phyloP scores from a whole-genome alignment of 1,140 invertebrate genomes.

The Brachystomella parvula region DNA sequence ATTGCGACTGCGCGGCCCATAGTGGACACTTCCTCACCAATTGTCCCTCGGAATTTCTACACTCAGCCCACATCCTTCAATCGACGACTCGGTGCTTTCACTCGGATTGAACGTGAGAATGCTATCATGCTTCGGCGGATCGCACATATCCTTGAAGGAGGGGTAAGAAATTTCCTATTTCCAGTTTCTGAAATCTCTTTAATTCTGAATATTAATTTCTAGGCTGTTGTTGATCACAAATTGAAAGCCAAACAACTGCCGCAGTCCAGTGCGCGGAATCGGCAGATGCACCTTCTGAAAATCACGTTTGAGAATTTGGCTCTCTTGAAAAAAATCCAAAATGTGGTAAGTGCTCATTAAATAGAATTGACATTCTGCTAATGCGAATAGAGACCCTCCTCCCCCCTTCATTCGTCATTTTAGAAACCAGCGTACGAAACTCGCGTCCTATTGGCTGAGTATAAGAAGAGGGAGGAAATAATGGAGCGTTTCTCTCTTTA shows the following conservation, averaged over 20 bases:
- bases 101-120: slow-evolving; percentile 34
- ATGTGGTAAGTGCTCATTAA: slow-evolving; percentile 9
- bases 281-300: slow-evolving; percentile 21
- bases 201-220: background rate
- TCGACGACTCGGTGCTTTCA: slow-evolving; percentile 17
- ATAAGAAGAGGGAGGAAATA: slow-evolving; percentile 14
- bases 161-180: background rate
- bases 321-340: slow-evolving; percentile 30
- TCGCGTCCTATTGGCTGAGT: slow-evolving; percentile 25
- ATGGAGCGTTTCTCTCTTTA: slow-evolving; percentile 24
- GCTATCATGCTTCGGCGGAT: slow-evolving; percentile 29
- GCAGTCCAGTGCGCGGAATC: slow-evolving; percentile 3
- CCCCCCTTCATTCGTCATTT: background rate
- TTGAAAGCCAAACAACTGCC: background rate
- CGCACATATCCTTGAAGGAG: slow-evolving; percentile 28
- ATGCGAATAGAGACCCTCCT: background rate
- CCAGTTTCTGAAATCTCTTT: background rate
- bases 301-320: slow-evolving; percentile 35
- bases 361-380: background rate
- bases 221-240: background rate
- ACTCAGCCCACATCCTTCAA: slow-evolving; percentile 17
- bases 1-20: slow-evolving; percentile 22
- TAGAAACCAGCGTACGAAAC: slow-evolving; percentile 23
- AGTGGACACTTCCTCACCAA: slow-evolving; percentile 23
- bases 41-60: slow-evolving; percentile 15